A percentile compares a stretch with the other conserved stretches of the same genome.
These are phyloP conservation scores for Kryptolebias marmoratus DNA, from an alignment of 2,113 vertebrate genomes.

Conservation along the genomic window DNA sequence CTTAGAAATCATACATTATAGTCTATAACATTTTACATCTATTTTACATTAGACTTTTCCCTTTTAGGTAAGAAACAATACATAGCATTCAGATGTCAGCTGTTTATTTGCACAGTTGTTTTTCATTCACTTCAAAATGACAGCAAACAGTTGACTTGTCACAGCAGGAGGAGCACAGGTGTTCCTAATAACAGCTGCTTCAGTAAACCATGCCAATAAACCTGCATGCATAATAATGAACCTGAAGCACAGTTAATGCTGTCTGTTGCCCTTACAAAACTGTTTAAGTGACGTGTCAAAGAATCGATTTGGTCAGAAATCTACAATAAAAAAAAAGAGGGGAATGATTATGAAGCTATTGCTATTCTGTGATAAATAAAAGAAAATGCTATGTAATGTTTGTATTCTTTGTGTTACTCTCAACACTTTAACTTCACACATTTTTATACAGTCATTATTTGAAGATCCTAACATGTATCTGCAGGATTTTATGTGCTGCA, in stretches of 20 bases:
- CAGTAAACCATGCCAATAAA: background rate
- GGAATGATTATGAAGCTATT: background rate
- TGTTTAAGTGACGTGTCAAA: background rate
- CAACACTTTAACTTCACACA: background rate
- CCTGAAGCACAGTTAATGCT: background rate
- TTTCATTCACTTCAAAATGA: background rate
- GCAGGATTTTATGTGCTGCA: background rate
- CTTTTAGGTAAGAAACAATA: background rate
- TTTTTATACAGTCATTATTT: background rate
- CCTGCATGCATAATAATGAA: background rate
- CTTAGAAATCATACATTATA: too few species aligned
- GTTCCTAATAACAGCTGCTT: conserved; percentile 5
- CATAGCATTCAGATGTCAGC: background rate
- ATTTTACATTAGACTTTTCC: too few species aligned
- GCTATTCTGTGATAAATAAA: background rate
- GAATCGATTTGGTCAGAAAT: background rate
- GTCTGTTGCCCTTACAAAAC: background rate
- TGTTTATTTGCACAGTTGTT: background rate
- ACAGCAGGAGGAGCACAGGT: conserved; percentile 12
- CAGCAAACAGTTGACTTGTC: conserved; percentile 1
- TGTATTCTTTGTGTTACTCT: background rate
- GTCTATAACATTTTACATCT: too few species aligned
- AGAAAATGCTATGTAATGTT: background rate
- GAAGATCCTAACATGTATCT: background rate
- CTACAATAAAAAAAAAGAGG: background rate